phyloP scores from a whole-genome alignment of 2,797 vertebrate genomes.

The Periparus ater region DNA sequence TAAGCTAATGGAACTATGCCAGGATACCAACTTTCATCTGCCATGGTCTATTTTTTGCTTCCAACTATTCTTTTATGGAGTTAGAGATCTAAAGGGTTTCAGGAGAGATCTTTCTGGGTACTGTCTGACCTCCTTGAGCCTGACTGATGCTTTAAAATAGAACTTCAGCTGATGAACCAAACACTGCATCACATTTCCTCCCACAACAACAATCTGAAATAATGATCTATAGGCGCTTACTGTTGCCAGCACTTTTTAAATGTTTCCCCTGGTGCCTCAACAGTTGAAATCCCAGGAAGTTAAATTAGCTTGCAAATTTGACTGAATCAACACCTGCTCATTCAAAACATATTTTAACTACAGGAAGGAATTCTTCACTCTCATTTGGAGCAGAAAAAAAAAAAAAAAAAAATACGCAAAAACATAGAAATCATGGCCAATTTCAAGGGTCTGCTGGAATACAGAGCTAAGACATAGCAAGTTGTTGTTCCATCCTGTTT shows the following conservation, averaged over 20 bases:
- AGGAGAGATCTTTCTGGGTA: neutral
- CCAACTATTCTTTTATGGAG: neutral
- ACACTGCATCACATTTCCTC: neutral
- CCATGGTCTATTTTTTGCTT: neutral
- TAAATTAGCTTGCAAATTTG: slow-evolving; percentile 49
- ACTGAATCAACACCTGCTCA: slow-evolving; percentile 45
- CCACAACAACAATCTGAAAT: slow-evolving; percentile 16
- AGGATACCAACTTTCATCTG: neutral
- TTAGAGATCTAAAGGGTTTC: neutral
- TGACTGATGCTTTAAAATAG: neutral
- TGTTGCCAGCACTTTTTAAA: slow-evolving; percentile 16
- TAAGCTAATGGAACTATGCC: neutral
- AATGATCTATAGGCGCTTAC: neutral
- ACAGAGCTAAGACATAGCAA: neutral
- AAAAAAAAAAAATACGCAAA: neutral
- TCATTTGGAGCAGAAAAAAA: neutral
- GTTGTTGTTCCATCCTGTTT: neutral
- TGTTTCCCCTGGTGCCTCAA: neutral
- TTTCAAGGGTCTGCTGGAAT: slow-evolving; percentile 24
- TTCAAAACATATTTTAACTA: slow-evolving; percentile 38
- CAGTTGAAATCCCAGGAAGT: slow-evolving; percentile 50
- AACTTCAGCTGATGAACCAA: neutral
- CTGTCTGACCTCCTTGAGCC: neutral
- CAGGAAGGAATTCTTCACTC: slow-evolving; percentile 42
- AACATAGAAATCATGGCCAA: neutral